Evolutionary conservation across 1,140 invertebrate genomes (phyloP), one percentile per base, ranked within the genome.

Genomic region (Drosophila mojavensis): DNA sequence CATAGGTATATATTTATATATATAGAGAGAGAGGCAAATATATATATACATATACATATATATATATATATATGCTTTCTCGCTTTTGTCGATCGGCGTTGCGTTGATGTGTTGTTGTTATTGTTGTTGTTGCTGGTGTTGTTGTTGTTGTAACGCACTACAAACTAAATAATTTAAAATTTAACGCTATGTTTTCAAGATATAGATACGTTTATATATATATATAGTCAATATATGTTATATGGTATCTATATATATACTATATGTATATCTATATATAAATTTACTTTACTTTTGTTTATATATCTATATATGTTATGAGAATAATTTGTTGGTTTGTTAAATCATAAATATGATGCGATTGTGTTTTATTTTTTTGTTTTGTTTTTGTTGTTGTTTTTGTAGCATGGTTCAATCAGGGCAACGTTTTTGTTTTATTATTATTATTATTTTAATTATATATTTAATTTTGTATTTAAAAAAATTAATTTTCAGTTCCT

Each of bases 111-210:
- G 50, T 68, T 55, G 58, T 64, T 51, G 66, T 61, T 59, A 50
- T 41, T 39, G 59, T 65, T 66, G 61, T 26, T 55, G 54, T 60
- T 45, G 26, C 47, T 71, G 39, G 71, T 50, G 20, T 68, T 79
- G 66, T 68, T 45, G 75, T 55, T 67, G 77, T 75, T 36, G 58
- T 68, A 85, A 81, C 82, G 78, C 84, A 89, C 84, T 89, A 89
- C 84, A 75, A 81, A 89, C 84, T 89, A 89, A 86, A 83, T 89
- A 89, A 88, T 88, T 84, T 81, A 75, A 89, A 72, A 83, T 67
- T 75, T 89, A 84, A 89, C 71, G 78, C 84, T 89, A 89, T 79
- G 20, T 79, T 48, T 61, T 30, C 2, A 71, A 65, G 81, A 78
- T 85, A 82, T 61, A 78, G 59, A 55, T 83, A 51, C 41, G 74